phyloP scores from a whole-genome alignment of 37 sponge, comb jelly and placozoan genomes.

The Geodia barretti region DNA sequence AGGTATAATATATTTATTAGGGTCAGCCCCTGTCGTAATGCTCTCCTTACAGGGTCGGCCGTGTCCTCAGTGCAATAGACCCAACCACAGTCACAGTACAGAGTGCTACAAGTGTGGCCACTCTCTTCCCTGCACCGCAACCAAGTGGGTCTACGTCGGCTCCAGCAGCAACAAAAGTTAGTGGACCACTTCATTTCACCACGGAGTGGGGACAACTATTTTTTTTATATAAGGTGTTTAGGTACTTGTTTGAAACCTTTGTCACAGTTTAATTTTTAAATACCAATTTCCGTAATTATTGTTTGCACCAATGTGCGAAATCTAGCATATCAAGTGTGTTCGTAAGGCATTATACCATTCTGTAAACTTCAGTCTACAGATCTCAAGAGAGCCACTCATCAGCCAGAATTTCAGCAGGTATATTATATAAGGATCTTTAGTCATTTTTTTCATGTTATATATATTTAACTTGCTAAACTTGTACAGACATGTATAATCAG shows the following conservation, averaged over 20 bases:
- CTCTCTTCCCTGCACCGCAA: slow-evolving; percentile 33
- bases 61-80: slow-evolving; percentile 62
- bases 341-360: too few relatives aligned
- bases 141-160: slow-evolving; percentile 42
- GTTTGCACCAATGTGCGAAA: too few relatives aligned
- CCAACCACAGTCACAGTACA: slow-evolving; percentile 64
- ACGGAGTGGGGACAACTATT: neutral
- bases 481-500: neutral
- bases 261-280: too few relatives aligned
- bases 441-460: too few relatives aligned
- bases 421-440: too few relatives aligned
- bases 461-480: too few relatives aligned
- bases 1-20: too few relatives aligned
- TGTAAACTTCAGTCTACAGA: neutral
- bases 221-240: too few relatives aligned
- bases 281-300: too few relatives aligned
- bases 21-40: too few relatives aligned
- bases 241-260: too few relatives aligned
- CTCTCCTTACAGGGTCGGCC: slow-evolving; percentile 29
- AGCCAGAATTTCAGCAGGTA: neutral
- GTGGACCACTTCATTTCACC: neutral
- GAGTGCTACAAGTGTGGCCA: slow-evolving; percentile 82
- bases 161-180: slow-evolving; percentile 27
- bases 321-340: too few relatives aligned
- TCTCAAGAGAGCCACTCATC: neutral